A percentile compares a stretch with the other conserved stretches of the same genome.
Evolutionary conservation across 64 coral and sea anemone species (phyloP).

Genomic region (Porites lutea): DNA sequence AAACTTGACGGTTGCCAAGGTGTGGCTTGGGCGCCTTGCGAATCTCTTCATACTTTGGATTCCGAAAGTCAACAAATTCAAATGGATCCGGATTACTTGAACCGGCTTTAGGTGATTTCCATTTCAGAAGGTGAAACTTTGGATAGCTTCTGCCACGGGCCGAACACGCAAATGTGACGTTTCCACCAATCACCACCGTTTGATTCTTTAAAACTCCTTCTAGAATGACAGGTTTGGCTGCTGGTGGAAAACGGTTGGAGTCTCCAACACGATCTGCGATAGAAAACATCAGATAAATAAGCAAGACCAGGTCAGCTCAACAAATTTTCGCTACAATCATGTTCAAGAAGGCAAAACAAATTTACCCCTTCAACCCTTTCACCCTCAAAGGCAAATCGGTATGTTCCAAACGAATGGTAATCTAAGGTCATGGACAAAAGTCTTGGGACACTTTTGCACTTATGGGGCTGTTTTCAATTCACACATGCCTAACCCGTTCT

Average conservation of each 20-base stretch:
- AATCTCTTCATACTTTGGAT: conserved; percentile 32
- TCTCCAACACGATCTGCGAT: too few relatives aligned
- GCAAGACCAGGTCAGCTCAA: too few relatives aligned
- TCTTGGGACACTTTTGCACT: too few relatives aligned
- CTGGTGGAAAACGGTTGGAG: background rate
- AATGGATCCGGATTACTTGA: conserved; percentile 28
- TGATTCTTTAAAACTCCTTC: conserved; percentile 35
- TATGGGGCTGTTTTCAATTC: too few relatives aligned
- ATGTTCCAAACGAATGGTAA: too few relatives aligned
- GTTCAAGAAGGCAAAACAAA: too few relatives aligned
- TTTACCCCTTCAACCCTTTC: too few relatives aligned
- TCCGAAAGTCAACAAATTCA: conserved; percentile 17
- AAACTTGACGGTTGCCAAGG: background rate
- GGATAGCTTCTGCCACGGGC: conserved; percentile 16
- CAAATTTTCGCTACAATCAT: too few relatives aligned
- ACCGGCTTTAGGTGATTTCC: conserved; percentile 15
- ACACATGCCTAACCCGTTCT: too few relatives aligned
- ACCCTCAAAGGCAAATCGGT: too few relatives aligned
- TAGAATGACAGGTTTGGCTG: background rate
- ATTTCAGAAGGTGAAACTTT: conserved; percentile 61
- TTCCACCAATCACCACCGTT: conserved; percentile 11
- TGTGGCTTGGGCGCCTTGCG: conserved; percentile 11
- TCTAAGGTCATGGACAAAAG: too few relatives aligned
- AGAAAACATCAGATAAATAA: too few relatives aligned
- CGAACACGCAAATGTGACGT: conserved; percentile 55